Percentiles rank a stretch among this genome's conserved stretches.
These are phyloP conservation scores for Tholera decimalis DNA, from an alignment of 2,888 invertebrate species.

Conservation along the genomic window DNA sequence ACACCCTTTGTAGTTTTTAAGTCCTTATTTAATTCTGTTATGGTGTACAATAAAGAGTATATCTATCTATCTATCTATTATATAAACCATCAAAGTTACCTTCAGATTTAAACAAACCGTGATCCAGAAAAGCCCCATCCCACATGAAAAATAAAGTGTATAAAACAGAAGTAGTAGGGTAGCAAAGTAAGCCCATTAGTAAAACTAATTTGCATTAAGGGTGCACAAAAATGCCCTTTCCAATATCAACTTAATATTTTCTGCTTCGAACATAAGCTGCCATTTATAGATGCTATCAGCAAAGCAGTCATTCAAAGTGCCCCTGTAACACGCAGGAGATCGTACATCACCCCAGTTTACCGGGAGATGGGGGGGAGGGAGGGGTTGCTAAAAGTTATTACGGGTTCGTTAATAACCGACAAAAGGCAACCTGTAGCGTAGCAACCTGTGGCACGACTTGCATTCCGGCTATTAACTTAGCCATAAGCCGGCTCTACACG, in stretches of 20 bases:
- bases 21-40: too few species aligned
- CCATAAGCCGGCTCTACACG: too few species aligned
- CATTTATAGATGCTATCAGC: constrained; percentile 21
- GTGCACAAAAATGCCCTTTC: not conserved
- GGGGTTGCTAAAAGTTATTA: constrained; percentile 68
- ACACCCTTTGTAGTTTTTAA: too few species aligned
- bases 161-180: not conserved
- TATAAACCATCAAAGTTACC: too few species aligned
- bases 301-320: constrained; percentile 32
- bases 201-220: not conserved
- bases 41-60: too few species aligned
- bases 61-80: too few species aligned
- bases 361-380: constrained; percentile 37
- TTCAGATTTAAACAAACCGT: not conserved
- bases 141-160: too few species aligned
- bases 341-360: constrained; percentile 38
- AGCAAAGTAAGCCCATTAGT: not conserved
- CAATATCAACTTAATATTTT: constrained; percentile 23
- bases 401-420: constrained; percentile 78
- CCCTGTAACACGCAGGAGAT: constrained; percentile 25
- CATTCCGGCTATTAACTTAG: constrained; percentile 57
- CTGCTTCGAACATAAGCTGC: not conserved
- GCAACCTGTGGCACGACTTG: constrained; percentile 76
- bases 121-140: not conserved
- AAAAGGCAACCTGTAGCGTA: constrained; percentile 80